Base-by-base conservation (phyloP, 1,140 invertebrate species). In the Plodia interpunctella region DNA sequence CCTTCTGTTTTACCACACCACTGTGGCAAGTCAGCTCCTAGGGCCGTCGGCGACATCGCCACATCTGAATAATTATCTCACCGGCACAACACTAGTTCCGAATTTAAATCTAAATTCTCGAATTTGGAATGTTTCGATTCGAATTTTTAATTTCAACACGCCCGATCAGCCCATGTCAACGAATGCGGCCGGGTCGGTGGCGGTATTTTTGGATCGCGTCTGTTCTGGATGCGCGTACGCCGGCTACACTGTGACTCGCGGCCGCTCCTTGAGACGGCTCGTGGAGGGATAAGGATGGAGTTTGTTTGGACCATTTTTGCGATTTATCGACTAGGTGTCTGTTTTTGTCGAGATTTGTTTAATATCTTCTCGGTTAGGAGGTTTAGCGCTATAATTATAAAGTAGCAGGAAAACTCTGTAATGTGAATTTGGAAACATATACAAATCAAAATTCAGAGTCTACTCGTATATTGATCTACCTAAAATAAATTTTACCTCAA, bases 201-300 rank as follows among this genome's bases (percentile, higher is more conserved):
- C n/a, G 61, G 59, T 88, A 88, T 88, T 88, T 88, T 86, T 78
- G 81, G 83, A 78, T 69, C 76, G 67, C 66, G 68, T 50, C 30
- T 55, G 51, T 68, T 61, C 78, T 76, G 74, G 76, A 68, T 83
- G 84, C 84, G 84, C 77, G 76, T 64, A 77, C 84, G 84, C 83
- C 78, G 80, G 73, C 72, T 64, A 60, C 64, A 63, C 60, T 68
- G 70, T 74, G 77, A 87, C 83, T 84, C 78, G 75, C 68, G 60
- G 71, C 69, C 81, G 77, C 85, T 86, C 81, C 85, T 88, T 83
- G 79, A 85, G 85, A 88, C 70, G 83, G 80, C 80, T 79, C 76
- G 78, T 74, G 74, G 63, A 32, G 76, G 68, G 72, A 56, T 76
- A 84, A 78, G 72, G 76, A 70, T 63, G 70, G 35, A n/a, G 44